Percentiles rank a stretch among this genome's conserved stretches.
phyloP scores from a whole-genome alignment of 1,140 invertebrate species.

The Acromyrmex heyeri region DNA sequence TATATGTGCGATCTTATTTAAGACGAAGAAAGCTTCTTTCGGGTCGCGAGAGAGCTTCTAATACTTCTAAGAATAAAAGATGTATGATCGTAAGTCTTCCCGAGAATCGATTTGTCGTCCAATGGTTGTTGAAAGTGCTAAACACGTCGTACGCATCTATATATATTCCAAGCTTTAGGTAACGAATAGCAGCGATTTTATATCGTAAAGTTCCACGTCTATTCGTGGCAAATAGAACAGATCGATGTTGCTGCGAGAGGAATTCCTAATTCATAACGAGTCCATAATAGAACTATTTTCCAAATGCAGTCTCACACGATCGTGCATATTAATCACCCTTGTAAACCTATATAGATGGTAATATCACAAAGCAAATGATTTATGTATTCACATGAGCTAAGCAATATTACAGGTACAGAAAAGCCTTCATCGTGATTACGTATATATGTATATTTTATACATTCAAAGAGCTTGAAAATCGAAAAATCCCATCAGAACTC shows the following conservation, averaged over 20 bases:
- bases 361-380: constrained; percentile 13
- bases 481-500: background rate
- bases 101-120: constrained; percentile 27
- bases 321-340: constrained; percentile 15
- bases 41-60: background rate
- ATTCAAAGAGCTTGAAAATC: background rate
- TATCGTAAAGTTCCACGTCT: constrained; percentile 23
- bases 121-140: constrained; percentile 46
- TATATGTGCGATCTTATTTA: background rate
- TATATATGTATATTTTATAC: background rate
- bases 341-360: background rate
- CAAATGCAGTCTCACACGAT: background rate
- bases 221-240: constrained; percentile 29
- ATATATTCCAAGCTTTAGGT: background rate
- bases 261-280: constrained; percentile 43
- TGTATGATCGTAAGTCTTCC: constrained; percentile 35
- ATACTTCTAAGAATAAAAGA: constrained; percentile 40
- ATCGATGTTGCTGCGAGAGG: constrained; percentile 24
- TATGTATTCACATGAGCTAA: background rate
- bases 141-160: constrained; percentile 47
- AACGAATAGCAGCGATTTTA: constrained; percentile 32
- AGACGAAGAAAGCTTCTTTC: background rate
- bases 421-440: constrained; percentile 1
- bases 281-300: background rate
- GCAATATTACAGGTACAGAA: background rate